Evolutionary conservation across 2,113 vertebrate genomes (phyloP), one percentile per base, ranked within the genome.

Genomic region (Vidua chalybeata): DNA sequence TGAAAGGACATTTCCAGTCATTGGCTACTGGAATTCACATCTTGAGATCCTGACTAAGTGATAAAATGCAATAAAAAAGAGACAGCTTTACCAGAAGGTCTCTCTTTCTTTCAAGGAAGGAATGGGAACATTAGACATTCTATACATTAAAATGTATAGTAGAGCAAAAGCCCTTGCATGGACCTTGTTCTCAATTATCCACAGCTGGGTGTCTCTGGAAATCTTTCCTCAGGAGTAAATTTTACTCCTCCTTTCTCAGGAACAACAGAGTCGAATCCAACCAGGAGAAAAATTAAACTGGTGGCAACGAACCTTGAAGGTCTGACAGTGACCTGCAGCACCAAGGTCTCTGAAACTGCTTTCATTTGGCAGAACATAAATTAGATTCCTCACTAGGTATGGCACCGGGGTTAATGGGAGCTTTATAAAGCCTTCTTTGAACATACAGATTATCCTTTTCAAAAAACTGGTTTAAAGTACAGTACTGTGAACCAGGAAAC

Each of bases 311-410:
- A 96, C 94, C 96, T 96, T 96, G 93, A 95, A 96, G 94, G 95
- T 96, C 92, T 96, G 94, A 96, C 83, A 78, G 90, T 89, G 93
- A 96, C 94, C 96, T 96, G 95, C 73, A 82, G 86, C 90, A 89
- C 83, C 43, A 48, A 93, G 92, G 96, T 94, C 96, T 89, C 83
- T 0, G 20, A 73, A 95, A 93, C 77, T 1, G 45, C 95, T 95
- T 95, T 95, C 80, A 95, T 94, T 97, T 95, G 90, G 94, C 92
- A 95, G 93, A 87, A 96, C 88, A 96, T 94, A 96, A 96, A 96
- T 97, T 94, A 96, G 90, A 94, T 79, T 96, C 88, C 86, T 96
- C 85, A 58, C 96, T 90, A 96, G 92, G 88, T 96, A 94, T 7
- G 8, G 80, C 96, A 89, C 76, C 0, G 1, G 76, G 96, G 96